Evolutionary conservation across 2,113 vertebrate species (phyloP).

Genomic region (Antennarius striatus): DNA sequence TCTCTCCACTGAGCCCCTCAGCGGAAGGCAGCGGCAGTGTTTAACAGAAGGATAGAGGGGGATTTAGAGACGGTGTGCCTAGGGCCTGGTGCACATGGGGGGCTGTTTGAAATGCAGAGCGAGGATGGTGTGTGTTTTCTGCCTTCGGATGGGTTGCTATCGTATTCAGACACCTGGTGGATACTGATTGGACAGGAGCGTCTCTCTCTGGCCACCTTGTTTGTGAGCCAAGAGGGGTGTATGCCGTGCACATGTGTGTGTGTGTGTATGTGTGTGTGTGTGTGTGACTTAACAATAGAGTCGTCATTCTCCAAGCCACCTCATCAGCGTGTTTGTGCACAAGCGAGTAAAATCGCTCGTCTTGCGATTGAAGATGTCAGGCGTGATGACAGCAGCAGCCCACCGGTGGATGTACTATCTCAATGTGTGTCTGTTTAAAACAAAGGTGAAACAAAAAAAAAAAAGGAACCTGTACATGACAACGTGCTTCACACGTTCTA

Average conservation of each 20-base stretch:
- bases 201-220: conserved; percentile 68
- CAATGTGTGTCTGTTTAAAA: conserved; percentile 64
- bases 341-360: conserved; percentile 45
- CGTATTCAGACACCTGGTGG: conserved; percentile 77
- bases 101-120: conserved; percentile 72
- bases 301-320: conserved; percentile 47
- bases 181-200: conserved; percentile 72
- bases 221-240: conserved; percentile 47
- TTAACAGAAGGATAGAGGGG: conserved; percentile 44
- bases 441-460: conserved; percentile 49
- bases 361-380: conserved; percentile 59
- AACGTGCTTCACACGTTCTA: conserved; percentile 73
- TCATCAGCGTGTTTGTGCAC: conserved; percentile 51
- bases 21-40: conserved; percentile 47
- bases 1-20: conserved; percentile 39
- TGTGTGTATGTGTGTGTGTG: neutral
- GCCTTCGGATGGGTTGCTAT: conserved; percentile 74
- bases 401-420: conserved; percentile 62
- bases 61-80: conserved; percentile 43
- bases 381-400: conserved; percentile 51
- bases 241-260: conserved; percentile 8
- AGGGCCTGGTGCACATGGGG: conserved; percentile 44
- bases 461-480: conserved; percentile 69
- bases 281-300: conserved; percentile 19
- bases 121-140: conserved; percentile 57